A percentile compares a stretch with the other conserved stretches of the same genome.
phyloP scores from a whole-genome alignment of 1,140 invertebrate genomes.

The Asbolus verrucosus region DNA sequence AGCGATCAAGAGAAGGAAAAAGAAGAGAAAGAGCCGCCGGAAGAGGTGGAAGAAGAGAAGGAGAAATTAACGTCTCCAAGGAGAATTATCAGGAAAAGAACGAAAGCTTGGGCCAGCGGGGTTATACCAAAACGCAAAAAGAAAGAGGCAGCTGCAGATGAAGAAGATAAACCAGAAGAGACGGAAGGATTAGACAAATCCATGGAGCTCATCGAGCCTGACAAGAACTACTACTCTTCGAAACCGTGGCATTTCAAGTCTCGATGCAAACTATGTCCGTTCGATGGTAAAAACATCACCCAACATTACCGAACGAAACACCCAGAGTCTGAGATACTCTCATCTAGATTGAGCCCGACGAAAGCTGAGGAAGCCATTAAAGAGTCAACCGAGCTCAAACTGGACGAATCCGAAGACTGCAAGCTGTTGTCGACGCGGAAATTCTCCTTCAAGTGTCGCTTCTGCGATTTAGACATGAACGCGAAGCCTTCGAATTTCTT shows the following conservation, averaged over 20 bases:
- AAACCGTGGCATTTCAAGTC: constrained; percentile 59
- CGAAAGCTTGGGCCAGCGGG: constrained; percentile 34
- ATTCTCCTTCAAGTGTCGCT: constrained; percentile 54
- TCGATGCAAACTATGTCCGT: constrained; percentile 71
- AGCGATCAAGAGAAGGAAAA: constrained; percentile 9
- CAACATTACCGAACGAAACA: constrained; percentile 75
- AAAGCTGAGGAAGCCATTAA: constrained; percentile 67
- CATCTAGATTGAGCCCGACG: constrained; percentile 69
- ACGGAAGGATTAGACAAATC: constrained; percentile 48
- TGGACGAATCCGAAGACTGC: constrained; percentile 47
- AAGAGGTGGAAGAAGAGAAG: constrained; percentile 39
- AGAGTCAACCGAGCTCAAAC: constrained; percentile 58
- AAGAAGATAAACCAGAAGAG: constrained; percentile 38
- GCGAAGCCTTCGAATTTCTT: constrained; percentile 52
- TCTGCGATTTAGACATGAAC: constrained; percentile 53
- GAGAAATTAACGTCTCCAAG: constrained; percentile 23
- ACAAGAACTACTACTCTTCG: constrained; percentile 58
- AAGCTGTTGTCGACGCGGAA: constrained; percentile 40
- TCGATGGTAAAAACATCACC: constrained; percentile 72
- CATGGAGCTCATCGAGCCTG: constrained; percentile 49
- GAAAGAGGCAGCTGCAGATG: neutral
- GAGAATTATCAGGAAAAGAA: neutral
- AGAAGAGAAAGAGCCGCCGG: constrained; percentile 29
- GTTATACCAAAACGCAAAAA: constrained; percentile 33
- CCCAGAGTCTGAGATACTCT: constrained; percentile 73